A percentile compares a stretch with the other conserved stretches of the same genome.
These are phyloP conservation scores for Hydriomena furcata DNA, from an alignment of 2,888 invertebrate genomes.

Conservation along the genomic window DNA sequence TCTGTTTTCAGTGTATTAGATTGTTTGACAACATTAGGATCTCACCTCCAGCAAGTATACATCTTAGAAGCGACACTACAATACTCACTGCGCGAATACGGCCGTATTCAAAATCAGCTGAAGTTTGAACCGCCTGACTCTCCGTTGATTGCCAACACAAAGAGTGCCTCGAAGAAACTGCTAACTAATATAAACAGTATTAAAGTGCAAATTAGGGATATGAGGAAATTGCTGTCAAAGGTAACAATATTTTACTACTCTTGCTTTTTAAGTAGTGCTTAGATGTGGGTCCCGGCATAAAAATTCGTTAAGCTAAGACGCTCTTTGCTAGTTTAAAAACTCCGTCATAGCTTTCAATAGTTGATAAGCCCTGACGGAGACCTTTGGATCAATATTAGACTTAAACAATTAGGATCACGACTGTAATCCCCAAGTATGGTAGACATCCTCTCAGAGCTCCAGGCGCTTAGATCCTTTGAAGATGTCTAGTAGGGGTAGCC, in stretches of 20 bases:
- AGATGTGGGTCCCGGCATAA: too few species aligned
- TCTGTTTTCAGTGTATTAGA: constrained; percentile 67
- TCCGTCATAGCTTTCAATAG: too few species aligned
- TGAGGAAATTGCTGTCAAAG: constrained; percentile 58
- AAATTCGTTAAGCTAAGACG: too few species aligned
- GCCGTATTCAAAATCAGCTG: constrained; percentile 46
- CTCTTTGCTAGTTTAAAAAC: too few species aligned
- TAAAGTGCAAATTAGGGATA: constrained; percentile 54
- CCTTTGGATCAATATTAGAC: too few species aligned
- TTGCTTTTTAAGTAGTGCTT: too few species aligned
- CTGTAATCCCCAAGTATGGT: too few species aligned
- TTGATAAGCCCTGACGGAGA: too few species aligned
- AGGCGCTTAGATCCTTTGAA: too few species aligned
- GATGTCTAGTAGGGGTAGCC: too few species aligned
- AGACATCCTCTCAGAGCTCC: too few species aligned
- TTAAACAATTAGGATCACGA: too few species aligned
- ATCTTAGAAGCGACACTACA: constrained; percentile 82
- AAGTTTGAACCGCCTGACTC: constrained; percentile 69
- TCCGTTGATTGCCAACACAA: constrained; percentile 46
- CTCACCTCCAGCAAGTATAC: constrained; percentile 82
- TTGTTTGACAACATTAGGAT: constrained; percentile 78
- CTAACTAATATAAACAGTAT: constrained; percentile 54
- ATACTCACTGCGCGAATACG: constrained; percentile 75
- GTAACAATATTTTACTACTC: constrained; percentile 37
- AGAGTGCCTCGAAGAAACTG: constrained; percentile 51